phyloP scores from a whole-genome alignment of 2,113 vertebrate species.

The Stictonetta naevosa region DNA sequence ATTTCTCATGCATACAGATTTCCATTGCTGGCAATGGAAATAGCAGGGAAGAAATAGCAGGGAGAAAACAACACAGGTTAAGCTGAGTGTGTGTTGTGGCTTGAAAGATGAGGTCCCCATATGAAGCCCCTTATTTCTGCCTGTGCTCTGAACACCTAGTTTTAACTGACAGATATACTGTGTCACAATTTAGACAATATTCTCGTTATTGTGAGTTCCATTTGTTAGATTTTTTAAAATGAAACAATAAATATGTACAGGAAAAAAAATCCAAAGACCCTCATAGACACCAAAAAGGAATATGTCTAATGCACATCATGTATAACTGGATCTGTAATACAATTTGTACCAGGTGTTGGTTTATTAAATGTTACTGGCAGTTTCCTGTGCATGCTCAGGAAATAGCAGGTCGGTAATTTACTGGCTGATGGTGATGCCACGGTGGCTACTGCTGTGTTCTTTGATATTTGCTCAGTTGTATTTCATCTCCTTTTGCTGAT shows the following conservation, averaged over 20 bases:
- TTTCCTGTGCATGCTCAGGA: conserved; percentile 25
- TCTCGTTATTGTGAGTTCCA: background rate
- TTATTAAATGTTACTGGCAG: conserved; percentile 9
- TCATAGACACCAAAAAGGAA: conserved; percentile 73
- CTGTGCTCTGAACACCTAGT: conserved; percentile 44
- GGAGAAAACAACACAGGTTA: background rate
- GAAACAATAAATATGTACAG: conserved; percentile 37
- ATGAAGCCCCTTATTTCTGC: conserved; percentile 43
- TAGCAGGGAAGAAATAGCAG: conserved; percentile 8
- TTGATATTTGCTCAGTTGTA: conserved; percentile 1
- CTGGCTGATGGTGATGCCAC: background rate
- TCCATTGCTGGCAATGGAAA: conserved; percentile 73
- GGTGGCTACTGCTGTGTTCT: conserved; percentile 33
- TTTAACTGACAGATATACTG: conserved; percentile 14
- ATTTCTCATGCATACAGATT: conserved; percentile 36
- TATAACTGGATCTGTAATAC: conserved; percentile 34
- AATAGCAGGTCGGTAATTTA: background rate
- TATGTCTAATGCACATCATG: conserved; percentile 42
- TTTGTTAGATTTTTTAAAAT: conserved; percentile 15
- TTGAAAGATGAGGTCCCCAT: background rate
- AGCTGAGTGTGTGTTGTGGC: conserved; percentile 18
- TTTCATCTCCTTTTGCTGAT: conserved; percentile 45
- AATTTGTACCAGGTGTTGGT: conserved; percentile 8
- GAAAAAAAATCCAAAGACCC: conserved; percentile 78
- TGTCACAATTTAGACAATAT: conserved; percentile 16